Percentiles rank a stretch among this genome's conserved stretches.
Conservation (phyloP, 2,113 vertebrate genomes). For the Grammomys dolichurus region DNA sequence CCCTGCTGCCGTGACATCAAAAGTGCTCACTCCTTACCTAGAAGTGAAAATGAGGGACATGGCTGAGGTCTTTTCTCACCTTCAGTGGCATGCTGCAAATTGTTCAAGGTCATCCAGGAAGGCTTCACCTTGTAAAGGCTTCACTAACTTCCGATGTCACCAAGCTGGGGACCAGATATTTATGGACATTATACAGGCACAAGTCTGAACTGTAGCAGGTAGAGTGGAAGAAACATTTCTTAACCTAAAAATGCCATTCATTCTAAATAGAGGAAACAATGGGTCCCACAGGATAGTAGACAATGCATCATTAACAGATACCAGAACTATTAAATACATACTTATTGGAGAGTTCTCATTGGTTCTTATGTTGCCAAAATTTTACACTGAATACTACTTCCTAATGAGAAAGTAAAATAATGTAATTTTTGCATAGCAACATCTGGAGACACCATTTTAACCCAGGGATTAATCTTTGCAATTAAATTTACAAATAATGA, state of each 20-base stretch:
- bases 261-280: background rate
- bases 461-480: background rate
- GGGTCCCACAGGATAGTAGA: background rate
- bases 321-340: background rate
- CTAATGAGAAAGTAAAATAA: slow-evolving; percentile 18
- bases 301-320: background rate
- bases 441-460: background rate
- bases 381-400: background rate
- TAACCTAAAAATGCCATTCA: background rate
- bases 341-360: background rate
- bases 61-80: too few relatives aligned
- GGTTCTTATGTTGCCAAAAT: background rate
- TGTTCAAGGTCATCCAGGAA: background rate
- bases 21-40: background rate
- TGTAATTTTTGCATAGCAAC: background rate
- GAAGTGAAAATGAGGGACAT: background rate
- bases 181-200: background rate
- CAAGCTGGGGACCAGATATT: background rate
- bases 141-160: background rate
- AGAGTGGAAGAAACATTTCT: background rate
- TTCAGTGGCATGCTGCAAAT: background rate
- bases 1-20: fast-evolving
- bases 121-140: background rate
- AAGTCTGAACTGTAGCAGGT: background rate
- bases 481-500: background rate